Conservation (phyloP, 2,888 invertebrate genomes). For the Vanessa cardui region DNA sequence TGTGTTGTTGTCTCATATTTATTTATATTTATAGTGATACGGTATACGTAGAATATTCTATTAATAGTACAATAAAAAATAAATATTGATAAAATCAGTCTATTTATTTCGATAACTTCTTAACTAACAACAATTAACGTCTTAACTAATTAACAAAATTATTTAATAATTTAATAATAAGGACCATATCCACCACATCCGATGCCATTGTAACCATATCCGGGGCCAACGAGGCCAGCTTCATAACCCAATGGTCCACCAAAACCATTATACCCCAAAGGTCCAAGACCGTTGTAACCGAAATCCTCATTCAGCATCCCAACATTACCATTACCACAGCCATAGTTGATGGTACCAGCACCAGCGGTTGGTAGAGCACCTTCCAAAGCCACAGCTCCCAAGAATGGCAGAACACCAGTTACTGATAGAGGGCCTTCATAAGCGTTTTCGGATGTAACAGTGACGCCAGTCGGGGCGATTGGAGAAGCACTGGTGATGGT, state of each 20-base stretch:
- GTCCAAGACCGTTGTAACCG: conserved; percentile 11
- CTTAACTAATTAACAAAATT: conserved; percentile 9
- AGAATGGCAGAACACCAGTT: conserved; percentile 50
- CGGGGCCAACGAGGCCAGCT: conserved; percentile 38
- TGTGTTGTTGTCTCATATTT: too few relatives aligned
- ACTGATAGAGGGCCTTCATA: conserved; percentile 50
- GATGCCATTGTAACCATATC: conserved; percentile 15
- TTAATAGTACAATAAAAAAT: too few relatives aligned
- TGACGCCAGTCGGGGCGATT: conserved; percentile 51
- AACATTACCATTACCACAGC: conserved; percentile 45
- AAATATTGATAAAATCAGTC: too few relatives aligned
- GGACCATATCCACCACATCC: conserved; percentile 32
- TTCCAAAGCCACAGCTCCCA: conserved; percentile 53
- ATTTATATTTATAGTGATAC: too few relatives aligned
- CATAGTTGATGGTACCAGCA: conserved; percentile 45
- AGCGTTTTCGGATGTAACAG: conserved; percentile 51
- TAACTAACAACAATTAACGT: conserved; percentile 1
- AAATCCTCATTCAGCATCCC: conserved; percentile 20
- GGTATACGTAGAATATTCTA: too few relatives aligned
- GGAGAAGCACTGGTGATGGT: conserved; percentile 48
- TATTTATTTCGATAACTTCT: not conserved
- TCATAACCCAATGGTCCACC: conserved; percentile 31
- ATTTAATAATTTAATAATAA: conserved; percentile 20
- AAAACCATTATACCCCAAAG: conserved; percentile 35
- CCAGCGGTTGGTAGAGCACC: conserved; percentile 48